phyloP scores from a whole-genome alignment of 23 tunicate species.

The Trididemnum nubilum region DNA sequence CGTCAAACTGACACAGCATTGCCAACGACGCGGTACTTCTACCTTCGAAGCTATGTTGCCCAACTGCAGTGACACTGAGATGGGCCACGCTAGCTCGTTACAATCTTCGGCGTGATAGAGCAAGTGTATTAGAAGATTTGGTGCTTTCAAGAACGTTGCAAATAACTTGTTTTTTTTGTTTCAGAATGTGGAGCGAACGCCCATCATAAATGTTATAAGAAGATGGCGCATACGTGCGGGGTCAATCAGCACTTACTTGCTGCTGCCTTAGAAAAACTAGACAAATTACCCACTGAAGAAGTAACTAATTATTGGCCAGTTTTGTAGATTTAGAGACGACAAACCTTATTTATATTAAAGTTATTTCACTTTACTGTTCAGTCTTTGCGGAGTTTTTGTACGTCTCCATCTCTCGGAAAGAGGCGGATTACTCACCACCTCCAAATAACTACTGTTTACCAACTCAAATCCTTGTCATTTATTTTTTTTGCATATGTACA shows the following conservation, averaged over 20 bases:
- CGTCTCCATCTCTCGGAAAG: no score
- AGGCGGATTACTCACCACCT: no score
- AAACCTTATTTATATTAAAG: not conserved
- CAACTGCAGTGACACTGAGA: not conserved
- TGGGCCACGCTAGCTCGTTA: not conserved
- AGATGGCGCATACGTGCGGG: slow-evolving; percentile 98
- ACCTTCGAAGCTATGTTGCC: not conserved
- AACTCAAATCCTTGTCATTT: no score
- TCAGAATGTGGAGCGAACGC: slow-evolving; percentile 88
- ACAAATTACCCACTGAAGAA: slow-evolving; percentile 81
- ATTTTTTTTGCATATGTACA: no score
- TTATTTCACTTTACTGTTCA: no score
- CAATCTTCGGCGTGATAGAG: not conserved
- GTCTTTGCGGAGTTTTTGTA: no score
- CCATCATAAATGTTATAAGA: slow-evolving; percentile 92
- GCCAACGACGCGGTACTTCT: no score
- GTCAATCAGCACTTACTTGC: slow-evolving; percentile 91
- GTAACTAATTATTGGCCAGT: no score
- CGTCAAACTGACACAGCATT: no score
- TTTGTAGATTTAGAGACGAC: no score
- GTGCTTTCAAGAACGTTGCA: not conserved
- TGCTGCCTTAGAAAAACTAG: slow-evolving; percentile 77
- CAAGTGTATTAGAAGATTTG: not conserved
- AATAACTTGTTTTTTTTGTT: not conserved
- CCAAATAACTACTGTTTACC: no score